phyloP scores from a whole-genome alignment of 2,888 invertebrate genomes.

The Acleris cristana region DNA sequence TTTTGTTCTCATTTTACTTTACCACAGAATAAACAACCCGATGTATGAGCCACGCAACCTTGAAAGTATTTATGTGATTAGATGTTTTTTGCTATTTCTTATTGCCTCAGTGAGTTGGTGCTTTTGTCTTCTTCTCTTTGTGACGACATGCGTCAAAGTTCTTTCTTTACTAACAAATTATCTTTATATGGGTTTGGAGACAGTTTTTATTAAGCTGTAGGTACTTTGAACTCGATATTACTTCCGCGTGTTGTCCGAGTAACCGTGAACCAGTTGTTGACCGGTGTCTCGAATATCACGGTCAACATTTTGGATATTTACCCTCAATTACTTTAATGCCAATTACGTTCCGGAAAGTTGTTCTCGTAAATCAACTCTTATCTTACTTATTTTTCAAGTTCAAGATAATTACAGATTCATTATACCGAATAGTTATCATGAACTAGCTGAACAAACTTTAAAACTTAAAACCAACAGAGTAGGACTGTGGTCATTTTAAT shows the following conservation, averaged over 20 bases:
- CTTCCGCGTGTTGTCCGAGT: slow-evolving; percentile 50
- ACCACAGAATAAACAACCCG: not conserved
- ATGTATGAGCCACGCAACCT: not conserved
- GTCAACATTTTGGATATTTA: slow-evolving; percentile 23
- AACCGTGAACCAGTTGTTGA: slow-evolving; percentile 46
- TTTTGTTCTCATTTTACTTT: not conserved
- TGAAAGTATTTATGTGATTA: slow-evolving; percentile 1
- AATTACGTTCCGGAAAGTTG: slow-evolving; percentile 22
- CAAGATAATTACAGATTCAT: not conserved
- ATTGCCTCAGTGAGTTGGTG: not conserved
- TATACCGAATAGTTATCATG: too few relatives aligned
- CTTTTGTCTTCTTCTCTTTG: not conserved
- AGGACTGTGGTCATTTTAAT: slow-evolving; percentile 8
- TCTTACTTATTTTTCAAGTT: slow-evolving; percentile 10
- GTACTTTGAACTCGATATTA: slow-evolving; percentile 43
- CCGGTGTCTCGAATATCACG: slow-evolving; percentile 24
- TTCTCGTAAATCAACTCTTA: slow-evolving; percentile 8
- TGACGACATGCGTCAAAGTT: not conserved
- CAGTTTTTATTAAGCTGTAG: slow-evolving; percentile 2
- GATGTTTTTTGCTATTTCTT: not conserved
- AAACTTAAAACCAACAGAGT: not conserved
- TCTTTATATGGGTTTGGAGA: not conserved
- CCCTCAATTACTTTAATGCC: slow-evolving; percentile 19
- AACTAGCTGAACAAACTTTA: slow-evolving; percentile 12
- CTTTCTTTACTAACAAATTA: not conserved